Evolutionary conservation across 2,797 vertebrate species (phyloP).

Genomic region (Anguilla marmorata): DNA sequence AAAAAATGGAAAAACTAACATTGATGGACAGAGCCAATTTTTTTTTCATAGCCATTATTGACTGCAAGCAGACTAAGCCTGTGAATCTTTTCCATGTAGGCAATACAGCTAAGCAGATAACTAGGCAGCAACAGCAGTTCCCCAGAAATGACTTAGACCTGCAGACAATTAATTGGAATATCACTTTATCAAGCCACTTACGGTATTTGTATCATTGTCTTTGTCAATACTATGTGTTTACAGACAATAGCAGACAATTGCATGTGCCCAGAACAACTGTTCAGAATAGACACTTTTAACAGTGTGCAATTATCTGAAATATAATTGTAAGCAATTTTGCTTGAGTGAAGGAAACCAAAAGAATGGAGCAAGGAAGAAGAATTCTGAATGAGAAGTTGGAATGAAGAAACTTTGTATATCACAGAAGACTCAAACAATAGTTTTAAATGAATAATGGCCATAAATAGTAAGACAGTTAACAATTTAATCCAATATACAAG

Average conservation of each 20-base stretch:
- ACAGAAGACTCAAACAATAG: background rate
- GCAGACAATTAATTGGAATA: background rate
- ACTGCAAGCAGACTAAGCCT: background rate
- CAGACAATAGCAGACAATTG: background rate
- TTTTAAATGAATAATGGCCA: background rate
- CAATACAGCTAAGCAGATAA: background rate
- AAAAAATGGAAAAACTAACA: background rate
- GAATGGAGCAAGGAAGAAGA: background rate
- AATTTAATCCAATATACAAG: background rate
- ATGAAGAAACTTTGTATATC: no score
- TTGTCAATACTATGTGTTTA: background rate
- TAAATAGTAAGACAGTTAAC: background rate
- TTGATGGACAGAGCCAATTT: background rate
- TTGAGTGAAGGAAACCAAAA: background rate
- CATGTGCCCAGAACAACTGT: background rate
- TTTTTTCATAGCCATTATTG: background rate
- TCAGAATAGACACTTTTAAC: background rate
- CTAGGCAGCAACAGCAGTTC: background rate
- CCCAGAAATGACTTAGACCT: background rate
- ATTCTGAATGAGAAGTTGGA: background rate
- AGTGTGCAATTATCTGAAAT: background rate
- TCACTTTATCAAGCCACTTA: background rate
- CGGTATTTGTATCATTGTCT: background rate
- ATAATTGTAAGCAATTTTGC: background rate
- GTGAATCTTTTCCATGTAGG: background rate